Conservation (phyloP, 1,140 invertebrate genomes). For the Daktulosphaira vitifoliae region DNA sequence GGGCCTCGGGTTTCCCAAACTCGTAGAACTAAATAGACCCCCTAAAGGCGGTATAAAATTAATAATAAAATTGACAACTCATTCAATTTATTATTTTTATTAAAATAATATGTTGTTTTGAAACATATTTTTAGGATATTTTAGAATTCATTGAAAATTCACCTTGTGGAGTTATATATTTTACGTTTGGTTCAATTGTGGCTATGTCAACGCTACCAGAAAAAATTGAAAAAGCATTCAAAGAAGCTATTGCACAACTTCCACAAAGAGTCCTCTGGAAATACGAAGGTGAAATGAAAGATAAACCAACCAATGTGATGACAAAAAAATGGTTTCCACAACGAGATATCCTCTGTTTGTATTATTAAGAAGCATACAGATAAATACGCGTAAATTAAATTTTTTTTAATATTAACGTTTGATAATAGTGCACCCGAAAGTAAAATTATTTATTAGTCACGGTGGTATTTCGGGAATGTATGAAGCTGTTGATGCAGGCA, state of each 20-base stretch:
- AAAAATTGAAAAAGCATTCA: conserved; percentile 49
- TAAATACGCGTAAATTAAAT: not conserved
- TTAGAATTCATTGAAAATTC: no score
- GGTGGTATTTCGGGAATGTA: conserved; percentile 53
- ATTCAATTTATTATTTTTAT: no score
- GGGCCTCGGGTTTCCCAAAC: no score
- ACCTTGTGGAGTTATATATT: conserved; percentile 54
- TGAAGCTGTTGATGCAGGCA: conserved; percentile 49
- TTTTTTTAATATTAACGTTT: not conserved
- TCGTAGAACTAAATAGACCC: no score
- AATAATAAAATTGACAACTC: no score
- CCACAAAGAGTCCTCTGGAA: conserved; percentile 56
- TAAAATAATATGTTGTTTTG: no score
- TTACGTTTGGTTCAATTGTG: conserved; percentile 54
- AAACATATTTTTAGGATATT: no score
- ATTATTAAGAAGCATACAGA: not conserved
- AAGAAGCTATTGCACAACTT: conserved; percentile 51
- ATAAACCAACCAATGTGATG: conserved; percentile 49
- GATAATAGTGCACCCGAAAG: conserved; percentile 47
- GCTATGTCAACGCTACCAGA: conserved; percentile 44
- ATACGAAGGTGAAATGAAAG: conserved; percentile 48
- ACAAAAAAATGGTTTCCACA: conserved; percentile 56
- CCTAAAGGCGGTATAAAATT: no score
- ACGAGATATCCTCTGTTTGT: conserved; percentile 50
- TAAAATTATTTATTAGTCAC: conserved; percentile 53